phyloP scores from a whole-genome alignment of 2,113 vertebrate species.

The Sterrhoptilus dennistouni region DNA sequence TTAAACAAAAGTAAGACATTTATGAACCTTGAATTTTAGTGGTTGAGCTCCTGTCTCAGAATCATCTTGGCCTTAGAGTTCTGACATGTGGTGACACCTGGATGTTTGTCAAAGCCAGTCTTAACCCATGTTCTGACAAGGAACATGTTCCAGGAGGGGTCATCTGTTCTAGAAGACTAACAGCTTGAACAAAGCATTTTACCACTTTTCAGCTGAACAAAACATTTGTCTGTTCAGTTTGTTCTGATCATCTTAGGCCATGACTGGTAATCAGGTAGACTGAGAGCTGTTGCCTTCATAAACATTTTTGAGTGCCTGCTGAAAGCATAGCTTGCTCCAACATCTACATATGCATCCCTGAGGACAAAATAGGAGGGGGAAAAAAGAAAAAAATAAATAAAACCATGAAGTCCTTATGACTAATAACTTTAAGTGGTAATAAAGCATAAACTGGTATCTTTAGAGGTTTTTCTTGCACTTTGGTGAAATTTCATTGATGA shows the following conservation, averaged over 20 bases:
- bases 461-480: background rate
- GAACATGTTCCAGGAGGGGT: background rate
- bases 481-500: background rate
- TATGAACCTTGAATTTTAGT: background rate
- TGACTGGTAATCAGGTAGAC: background rate
- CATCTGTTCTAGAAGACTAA: background rate
- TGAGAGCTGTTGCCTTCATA: background rate
- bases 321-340: background rate
- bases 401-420: background rate
- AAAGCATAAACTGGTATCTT: background rate
- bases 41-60: background rate
- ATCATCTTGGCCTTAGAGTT: background rate
- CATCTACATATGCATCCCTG: background rate
- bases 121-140: background rate
- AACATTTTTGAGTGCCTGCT: background rate
- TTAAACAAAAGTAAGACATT: background rate
- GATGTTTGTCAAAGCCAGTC: background rate
- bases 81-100: background rate
- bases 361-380: background rate
- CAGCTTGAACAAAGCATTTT: background rate
- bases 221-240: background rate
- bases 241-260: background rate
- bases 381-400: background rate
- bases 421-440: background rate
- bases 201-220: background rate